Base-by-base conservation (phyloP, 35 echinoderm and acorn worm species). In the Stichopus chloronotus region DNA sequence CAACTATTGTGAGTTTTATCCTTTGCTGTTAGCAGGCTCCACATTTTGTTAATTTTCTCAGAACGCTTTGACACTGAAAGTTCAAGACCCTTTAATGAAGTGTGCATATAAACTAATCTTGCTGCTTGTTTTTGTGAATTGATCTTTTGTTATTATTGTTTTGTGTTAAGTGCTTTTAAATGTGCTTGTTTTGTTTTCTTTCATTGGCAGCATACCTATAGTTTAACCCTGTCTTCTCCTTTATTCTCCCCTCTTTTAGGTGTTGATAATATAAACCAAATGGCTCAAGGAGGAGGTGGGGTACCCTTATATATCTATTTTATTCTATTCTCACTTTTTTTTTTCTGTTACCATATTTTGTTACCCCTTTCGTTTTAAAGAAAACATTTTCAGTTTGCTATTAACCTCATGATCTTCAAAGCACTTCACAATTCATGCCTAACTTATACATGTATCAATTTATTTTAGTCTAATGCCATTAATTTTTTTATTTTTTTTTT, bases 221-320 rank as follows among this genome's bases (percentile, higher is more conserved):
- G 13, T 74, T 65, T 74, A 74, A 74, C 69, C 69, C 69, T 19
- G 52, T 58, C 82, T 85, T 85, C 57, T 85, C 82, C 82, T 85
- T 85, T 85, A 85, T 85, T 85, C 58, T 58, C 82, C 80, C 82
- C 82, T 58, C 55, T 85, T 43, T 56, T 85, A 85, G 82, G 82
- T 85, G 53, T 84, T 84, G 81, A 84, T 84, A 84, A 19, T 84
- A 56, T 85, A 85, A 58, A 85, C 82, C 54, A 85, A 85, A 85
- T 85, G 82, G 82, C 82, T 58, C 55, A 53, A 58, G 82, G 82
- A 85, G 82, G 82, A 85, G 82, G 82, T 85, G 82, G 82, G 55
- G 82, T 85, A 85, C 82, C 82, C 82, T 59, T 85, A 85, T 84
- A 84, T 20, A 57, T 81, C 13, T 81, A 12, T 52, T 81, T 53